Percentiles rank a stretch among this genome's conserved stretches.
Conservation (phyloP, 2,797 vertebrate genomes). For the Parauchenoglanis punctatus region DNA sequence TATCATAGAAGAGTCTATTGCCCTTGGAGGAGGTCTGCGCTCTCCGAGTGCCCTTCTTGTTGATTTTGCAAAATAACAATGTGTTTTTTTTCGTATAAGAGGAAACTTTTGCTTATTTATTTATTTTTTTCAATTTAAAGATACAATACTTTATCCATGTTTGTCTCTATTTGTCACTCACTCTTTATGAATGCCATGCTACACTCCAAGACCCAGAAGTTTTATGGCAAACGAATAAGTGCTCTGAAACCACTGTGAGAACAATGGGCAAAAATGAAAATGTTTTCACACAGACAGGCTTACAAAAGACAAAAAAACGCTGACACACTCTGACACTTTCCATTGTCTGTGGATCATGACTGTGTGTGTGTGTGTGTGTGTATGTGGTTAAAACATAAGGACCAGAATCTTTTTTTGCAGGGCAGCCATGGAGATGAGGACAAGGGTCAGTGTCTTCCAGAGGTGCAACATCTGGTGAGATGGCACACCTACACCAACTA, state of each 20-base stretch:
- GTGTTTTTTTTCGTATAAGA: no score
- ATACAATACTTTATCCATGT: background rate
- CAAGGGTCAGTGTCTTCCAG: background rate
- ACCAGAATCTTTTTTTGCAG: background rate
- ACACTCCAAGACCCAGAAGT: background rate
- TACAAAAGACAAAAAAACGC: background rate
- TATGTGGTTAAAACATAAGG: background rate
- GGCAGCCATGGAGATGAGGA: background rate
- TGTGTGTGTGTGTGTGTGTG: background rate
- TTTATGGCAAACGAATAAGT: background rate
- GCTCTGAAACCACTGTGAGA: background rate
- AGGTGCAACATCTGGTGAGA: background rate
- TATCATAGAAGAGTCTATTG: no score
- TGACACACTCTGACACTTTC: background rate
- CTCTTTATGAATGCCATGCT: background rate
- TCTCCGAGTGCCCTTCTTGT: no score
- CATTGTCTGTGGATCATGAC: conserved; percentile 7
- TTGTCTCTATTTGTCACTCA: background rate
- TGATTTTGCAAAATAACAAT: no score
- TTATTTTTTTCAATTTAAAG: background rate
- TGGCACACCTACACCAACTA: background rate
- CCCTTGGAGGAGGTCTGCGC: no score
- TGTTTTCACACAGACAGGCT: background rate
- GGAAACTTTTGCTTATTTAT: background rate
- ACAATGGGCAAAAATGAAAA: conserved; percentile 3